Percentiles rank a stretch among this genome's conserved stretches.
phyloP scores from a whole-genome alignment of 2,888 invertebrate genomes.

The Metopia argyrocephala region DNA sequence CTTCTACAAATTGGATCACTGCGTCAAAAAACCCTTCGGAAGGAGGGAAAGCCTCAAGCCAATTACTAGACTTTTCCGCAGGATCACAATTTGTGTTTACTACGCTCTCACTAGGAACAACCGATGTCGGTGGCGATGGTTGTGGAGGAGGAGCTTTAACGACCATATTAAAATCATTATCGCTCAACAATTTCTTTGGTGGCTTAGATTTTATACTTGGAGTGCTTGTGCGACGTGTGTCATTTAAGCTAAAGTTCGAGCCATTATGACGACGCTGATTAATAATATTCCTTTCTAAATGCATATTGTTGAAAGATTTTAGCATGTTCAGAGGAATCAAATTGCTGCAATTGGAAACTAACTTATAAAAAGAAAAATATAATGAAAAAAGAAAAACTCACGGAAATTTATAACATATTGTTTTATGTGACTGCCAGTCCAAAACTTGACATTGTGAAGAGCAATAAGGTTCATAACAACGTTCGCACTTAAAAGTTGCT shows the following conservation, averaged over 20 bases:
- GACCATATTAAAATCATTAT: constrained; percentile 55
- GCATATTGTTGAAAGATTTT: constrained; percentile 40
- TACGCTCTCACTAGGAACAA: not conserved
- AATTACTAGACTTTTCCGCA: constrained; percentile 40
- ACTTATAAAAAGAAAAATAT: not conserved
- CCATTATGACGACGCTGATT: constrained; percentile 15
- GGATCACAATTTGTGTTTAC: not conserved
- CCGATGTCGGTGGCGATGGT: not conserved
- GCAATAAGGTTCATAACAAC: constrained; percentile 63
- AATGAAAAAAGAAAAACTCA: too few relatives aligned
- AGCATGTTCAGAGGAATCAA: constrained; percentile 50
- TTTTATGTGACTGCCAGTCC: constrained; percentile 78
- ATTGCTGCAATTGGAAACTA: constrained; percentile 16
- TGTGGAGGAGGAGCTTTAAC: constrained; percentile 45
- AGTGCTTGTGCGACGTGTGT: constrained; percentile 23
- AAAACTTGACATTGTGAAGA: constrained; percentile 68
- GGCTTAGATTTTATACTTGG: constrained; percentile 35
- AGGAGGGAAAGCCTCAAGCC: constrained; percentile 63
- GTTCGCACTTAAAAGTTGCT: constrained; percentile 61
- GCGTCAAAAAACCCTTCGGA: constrained; percentile 66
- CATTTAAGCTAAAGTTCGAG: constrained; percentile 31
- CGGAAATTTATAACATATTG: constrained; percentile 68
- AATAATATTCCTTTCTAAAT: constrained; percentile 18
- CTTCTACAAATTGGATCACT: constrained; percentile 66
- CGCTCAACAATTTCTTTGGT: constrained; percentile 41